A percentile compares a stretch with the other conserved stretches of the same genome.
Evolutionary conservation across 2,797 vertebrate genomes (phyloP).

Genomic region (Onychomys torridus): DNA sequence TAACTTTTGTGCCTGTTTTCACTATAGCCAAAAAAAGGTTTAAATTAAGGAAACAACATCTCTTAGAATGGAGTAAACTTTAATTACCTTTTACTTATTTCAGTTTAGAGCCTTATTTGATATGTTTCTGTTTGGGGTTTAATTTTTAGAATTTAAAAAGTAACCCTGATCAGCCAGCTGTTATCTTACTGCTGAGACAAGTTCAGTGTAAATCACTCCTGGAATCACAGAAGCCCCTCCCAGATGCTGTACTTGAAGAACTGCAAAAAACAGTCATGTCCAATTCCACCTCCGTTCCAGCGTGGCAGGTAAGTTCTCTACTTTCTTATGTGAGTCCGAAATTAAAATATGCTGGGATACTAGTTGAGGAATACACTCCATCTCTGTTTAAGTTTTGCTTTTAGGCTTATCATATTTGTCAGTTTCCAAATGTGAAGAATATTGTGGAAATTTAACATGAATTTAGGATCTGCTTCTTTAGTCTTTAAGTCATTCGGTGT

Average conservation of each 20-base stretch:
- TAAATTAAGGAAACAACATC: slow-evolving; percentile 25
- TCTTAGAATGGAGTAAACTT: background rate
- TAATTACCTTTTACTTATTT: slow-evolving; percentile 46
- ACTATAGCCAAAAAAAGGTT: slow-evolving; percentile 51
- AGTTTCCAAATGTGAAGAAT: background rate
- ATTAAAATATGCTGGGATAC: background rate
- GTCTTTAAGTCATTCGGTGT: background rate
- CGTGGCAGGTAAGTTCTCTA: slow-evolving; percentile 93
- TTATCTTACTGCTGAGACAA: slow-evolving; percentile 93
- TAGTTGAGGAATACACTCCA: background rate
- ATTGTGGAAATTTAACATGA: background rate
- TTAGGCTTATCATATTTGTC: background rate
- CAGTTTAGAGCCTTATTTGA: slow-evolving; percentile 27
- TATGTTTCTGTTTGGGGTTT: slow-evolving; percentile 65
- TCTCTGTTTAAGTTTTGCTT: slow-evolving; percentile 28
- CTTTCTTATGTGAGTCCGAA: background rate
- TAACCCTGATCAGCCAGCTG: slow-evolving; percentile 91
- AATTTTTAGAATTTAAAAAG: slow-evolving; percentile 91
- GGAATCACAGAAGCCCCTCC: slow-evolving; percentile 88
- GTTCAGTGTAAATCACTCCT: slow-evolving; percentile 94
- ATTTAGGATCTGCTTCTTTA: background rate
- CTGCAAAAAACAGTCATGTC: slow-evolving; percentile 92
- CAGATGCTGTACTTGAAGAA: slow-evolving; percentile 92
- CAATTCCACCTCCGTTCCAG: slow-evolving; percentile 92
- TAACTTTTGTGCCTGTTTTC: slow-evolving; percentile 1